phyloP scores from a whole-genome alignment of 2,113 vertebrate genomes.

The Falco punctatus region DNA sequence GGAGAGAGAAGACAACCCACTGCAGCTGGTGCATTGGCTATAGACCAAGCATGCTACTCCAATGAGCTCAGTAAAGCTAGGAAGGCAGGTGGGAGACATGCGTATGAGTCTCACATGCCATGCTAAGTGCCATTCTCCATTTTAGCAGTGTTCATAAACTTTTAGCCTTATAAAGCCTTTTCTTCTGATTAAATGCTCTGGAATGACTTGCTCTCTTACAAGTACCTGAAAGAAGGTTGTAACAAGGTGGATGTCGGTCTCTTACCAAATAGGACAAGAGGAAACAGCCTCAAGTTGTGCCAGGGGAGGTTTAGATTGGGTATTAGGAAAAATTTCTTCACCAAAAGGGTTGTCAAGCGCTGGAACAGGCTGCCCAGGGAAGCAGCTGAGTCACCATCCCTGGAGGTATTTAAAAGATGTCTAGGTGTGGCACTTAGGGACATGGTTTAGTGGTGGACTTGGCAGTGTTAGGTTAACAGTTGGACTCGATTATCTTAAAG shows the following conservation, averaged over 20 bases:
- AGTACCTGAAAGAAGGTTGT: not conserved
- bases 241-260: not conserved
- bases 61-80: not conserved
- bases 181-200: not conserved
- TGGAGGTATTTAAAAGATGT: not conserved
- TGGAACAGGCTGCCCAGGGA: not conserved
- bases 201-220: not conserved
- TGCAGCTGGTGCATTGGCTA: not conserved
- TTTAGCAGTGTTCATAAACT: not conserved
- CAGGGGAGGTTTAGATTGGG: not conserved
- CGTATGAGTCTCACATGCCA: not conserved
- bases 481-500: not conserved
- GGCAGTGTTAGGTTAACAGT: not conserved
- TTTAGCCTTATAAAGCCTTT: not conserved
- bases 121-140: not conserved
- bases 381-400: not conserved
- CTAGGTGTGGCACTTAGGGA: not conserved
- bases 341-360: rapidly evolving
- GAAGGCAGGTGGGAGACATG: not conserved
- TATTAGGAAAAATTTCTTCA: not conserved
- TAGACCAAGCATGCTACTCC: not conserved
- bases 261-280: not conserved
- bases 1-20: not conserved
- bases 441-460: not conserved
- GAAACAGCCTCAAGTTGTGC: not conserved